Evolutionary conservation across 2,888 invertebrate species (phyloP).

Genomic region (Tachina fera): DNA sequence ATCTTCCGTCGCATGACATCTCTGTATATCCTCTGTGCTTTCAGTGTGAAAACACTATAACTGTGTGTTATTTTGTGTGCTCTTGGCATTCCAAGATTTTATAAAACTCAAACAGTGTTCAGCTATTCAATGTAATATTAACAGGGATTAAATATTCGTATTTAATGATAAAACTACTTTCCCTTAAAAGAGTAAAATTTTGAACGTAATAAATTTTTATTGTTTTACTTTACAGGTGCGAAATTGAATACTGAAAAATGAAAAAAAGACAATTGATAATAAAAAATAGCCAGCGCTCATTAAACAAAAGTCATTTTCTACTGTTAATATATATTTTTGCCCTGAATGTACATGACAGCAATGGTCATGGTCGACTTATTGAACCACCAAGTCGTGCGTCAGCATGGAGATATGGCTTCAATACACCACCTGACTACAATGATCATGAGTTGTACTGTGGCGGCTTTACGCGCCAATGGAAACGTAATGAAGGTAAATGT

Average conservation of each 20-base stretch:
- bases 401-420: conserved; percentile 95
- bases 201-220: background rate
- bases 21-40: too few relatives aligned
- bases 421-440: conserved; percentile 94
- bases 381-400: conserved; percentile 94
- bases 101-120: too few relatives aligned
- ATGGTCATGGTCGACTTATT: conserved; percentile 83
- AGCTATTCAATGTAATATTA: too few relatives aligned
- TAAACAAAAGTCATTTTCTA: conserved; percentile 36
- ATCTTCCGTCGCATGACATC: too few relatives aligned
- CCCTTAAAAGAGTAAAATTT: background rate
- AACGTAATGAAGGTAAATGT: conserved; percentile 91
- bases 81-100: too few relatives aligned
- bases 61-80: too few relatives aligned
- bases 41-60: too few relatives aligned
- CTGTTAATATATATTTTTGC: conserved; percentile 31
- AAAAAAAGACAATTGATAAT: conserved; percentile 17
- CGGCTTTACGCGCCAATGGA: conserved; percentile 93
- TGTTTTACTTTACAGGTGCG: conserved; percentile 55
- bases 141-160: too few relatives aligned
- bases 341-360: conserved; percentile 66
- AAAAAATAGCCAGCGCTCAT: conserved; percentile 16
- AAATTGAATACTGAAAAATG: conserved; percentile 40
- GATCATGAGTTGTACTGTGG: conserved; percentile 95
- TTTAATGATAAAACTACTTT: too few relatives aligned